Evolutionary conservation across 2,797 vertebrate species (phyloP).

Genomic region (Ceryle rudis): DNA sequence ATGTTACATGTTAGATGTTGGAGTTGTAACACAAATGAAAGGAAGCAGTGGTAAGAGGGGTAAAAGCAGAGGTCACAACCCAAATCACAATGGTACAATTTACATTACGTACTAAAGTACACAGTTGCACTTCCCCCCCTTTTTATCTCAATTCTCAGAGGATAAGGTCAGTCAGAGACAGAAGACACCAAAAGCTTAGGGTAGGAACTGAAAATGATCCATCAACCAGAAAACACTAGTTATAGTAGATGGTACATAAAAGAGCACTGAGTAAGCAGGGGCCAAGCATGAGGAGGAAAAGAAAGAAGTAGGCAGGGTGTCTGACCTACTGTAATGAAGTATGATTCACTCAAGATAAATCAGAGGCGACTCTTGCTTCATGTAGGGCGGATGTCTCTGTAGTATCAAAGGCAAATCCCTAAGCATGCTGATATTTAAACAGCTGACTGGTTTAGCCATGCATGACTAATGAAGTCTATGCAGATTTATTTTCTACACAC

Average conservation of each 20-base stretch:
- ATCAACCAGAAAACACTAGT: background rate
- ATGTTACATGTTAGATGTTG: background rate
- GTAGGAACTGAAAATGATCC: constrained; percentile 6
- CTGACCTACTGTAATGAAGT: background rate
- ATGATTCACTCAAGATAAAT: constrained; percentile 47
- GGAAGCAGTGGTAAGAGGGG: background rate
- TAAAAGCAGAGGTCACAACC: background rate
- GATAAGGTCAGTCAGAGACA: background rate
- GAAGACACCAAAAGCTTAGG: background rate
- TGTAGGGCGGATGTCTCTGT: background rate
- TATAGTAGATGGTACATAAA: background rate
- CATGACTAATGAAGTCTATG: constrained; percentile 67
- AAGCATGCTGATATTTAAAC: constrained; percentile 42
- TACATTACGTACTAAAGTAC: background rate
- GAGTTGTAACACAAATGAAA: background rate
- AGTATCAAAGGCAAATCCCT: constrained; percentile 45
- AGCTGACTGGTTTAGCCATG: constrained; percentile 50
- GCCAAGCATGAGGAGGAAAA: background rate
- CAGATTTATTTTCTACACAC: constrained; percentile 70
- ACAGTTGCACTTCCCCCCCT: background rate
- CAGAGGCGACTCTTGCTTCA: constrained; percentile 36
- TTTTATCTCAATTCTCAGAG: background rate
- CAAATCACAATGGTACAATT: background rate
- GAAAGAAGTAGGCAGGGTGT: background rate
- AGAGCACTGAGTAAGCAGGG: background rate